Conservation (phyloP, 2,113 vertebrate species). For the Neolamprologus cancellatus region DNA sequence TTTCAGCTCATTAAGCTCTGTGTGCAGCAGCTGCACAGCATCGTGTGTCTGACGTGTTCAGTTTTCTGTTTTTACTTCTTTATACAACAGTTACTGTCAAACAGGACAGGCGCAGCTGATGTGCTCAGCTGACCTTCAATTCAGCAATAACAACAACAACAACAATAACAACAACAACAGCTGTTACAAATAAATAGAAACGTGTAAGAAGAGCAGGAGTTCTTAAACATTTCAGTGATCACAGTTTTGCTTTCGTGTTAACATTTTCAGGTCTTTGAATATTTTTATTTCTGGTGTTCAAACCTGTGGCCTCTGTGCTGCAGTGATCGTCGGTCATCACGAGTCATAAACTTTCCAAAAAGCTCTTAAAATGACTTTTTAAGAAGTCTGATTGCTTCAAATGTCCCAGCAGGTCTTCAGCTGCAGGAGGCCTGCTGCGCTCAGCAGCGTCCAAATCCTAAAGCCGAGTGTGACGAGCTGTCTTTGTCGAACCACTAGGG, state of each 20-base stretch:
- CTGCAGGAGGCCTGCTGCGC: neutral
- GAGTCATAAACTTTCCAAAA: neutral
- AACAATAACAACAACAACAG: accelerated
- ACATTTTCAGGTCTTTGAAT: accelerated
- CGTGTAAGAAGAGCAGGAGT: neutral
- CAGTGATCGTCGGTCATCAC: neutral
- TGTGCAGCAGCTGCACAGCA: neutral
- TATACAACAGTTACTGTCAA: neutral
- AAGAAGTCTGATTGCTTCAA: neutral
- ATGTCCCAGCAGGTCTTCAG: neutral
- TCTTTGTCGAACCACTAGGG: neutral
- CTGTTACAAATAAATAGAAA: neutral
- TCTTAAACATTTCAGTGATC: accelerated
- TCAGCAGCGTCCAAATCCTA: neutral
- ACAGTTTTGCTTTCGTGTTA: neutral
- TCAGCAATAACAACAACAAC: accelerated
- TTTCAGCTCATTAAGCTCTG: accelerated
- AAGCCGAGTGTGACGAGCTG: neutral
- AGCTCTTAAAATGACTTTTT: accelerated
- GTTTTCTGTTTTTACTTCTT: neutral
- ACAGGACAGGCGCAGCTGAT: neutral
- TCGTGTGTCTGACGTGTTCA: neutral
- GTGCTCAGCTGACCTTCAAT: neutral
- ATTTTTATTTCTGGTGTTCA: neutral
- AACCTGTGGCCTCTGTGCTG: neutral